Base-by-base conservation (phyloP, 2,888 invertebrate genomes). In the Plagodis pulveraria region DNA sequence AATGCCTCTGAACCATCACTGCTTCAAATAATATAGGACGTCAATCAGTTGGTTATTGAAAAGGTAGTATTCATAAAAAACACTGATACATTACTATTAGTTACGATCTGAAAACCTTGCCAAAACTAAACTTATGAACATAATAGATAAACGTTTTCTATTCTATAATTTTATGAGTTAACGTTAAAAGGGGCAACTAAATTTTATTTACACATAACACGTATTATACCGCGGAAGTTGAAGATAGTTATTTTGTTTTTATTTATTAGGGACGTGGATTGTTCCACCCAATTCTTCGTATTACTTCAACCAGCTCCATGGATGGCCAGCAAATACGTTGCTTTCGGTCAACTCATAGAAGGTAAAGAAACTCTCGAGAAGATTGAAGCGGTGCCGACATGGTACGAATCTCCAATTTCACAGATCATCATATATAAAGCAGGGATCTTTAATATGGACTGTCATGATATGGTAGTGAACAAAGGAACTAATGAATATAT, bases 281-380 rank as follows among this genome's bases (percentile, higher is more conserved):
- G 96, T 78, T 94, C 93, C 5, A 95, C 95, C 0, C 96, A 96
- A 82, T 96, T 96, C 79, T 94, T 94, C 74, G 90, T 96, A 11
- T 91, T 95, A 10, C 84, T 96, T 11, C 94, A 95, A 81, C 93
- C 95, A 5, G 91, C 94, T 5, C 84, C 93, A 5, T 96, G 96
- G 96, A 96, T 96, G 96, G 93, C 94, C 69, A 86, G 90, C 59
- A 94, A 93, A 84, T 96, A 95, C 75, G 96, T 96, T 6, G 96
- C 96, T 2, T 96, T 96, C 77, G 96, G 96, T 1, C 95, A 95
- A 83, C 86, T 96, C 5, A 87, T 96, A 40, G 95, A 95, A 68
- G 96, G 96, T 2, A 94, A 94, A 56, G 83, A 91, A 47, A 93
- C 95, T 10, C 83, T 96, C 42, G 82, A 91, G 57, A 84, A 83